Evolutionary conservation across 2,113 vertebrate species (phyloP).

Genomic region (Cyanoramphus novaezelandiae): DNA sequence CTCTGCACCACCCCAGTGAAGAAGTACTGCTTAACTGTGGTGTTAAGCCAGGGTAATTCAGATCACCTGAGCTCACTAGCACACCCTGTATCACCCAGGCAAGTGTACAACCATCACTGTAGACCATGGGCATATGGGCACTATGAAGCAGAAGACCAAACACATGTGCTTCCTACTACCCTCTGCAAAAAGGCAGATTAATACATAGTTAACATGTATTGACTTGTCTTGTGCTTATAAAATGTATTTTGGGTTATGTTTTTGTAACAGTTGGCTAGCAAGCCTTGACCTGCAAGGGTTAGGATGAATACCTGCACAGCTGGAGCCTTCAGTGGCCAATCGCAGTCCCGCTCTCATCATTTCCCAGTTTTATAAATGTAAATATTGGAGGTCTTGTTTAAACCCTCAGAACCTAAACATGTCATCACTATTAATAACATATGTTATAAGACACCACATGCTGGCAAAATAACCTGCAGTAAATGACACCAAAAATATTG

Average conservation of each 20-base stretch:
- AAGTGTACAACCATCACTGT: background rate
- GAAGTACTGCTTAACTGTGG: background rate
- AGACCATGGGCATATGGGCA: too few relatives aligned
- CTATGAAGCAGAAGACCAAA: background rate
- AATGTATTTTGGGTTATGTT: constrained; percentile 64
- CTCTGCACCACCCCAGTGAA: background rate
- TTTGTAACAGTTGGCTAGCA: constrained; percentile 56
- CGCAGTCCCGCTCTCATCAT: constrained; percentile 11
- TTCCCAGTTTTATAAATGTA: constrained; percentile 58
- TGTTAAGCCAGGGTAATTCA: background rate
- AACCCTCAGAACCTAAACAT: constrained; percentile 61
- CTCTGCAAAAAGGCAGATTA: background rate
- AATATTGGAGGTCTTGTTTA: constrained; percentile 69
- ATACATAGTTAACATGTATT: constrained; percentile 29
- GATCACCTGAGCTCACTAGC: background rate
- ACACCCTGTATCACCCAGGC: background rate
- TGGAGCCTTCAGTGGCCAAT: constrained; percentile 24
- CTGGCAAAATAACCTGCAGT: constrained; percentile 62
- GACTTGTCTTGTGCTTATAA: constrained; percentile 19
- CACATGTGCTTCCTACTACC: background rate
- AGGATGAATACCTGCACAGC: constrained; percentile 63
- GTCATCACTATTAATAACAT: constrained; percentile 67
- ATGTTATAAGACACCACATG: constrained; percentile 70
- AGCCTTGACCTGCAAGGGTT: constrained; percentile 55
- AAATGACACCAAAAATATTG: constrained; percentile 74